These are phyloP conservation scores for Hirtodrosophila histrioides DNA, from an alignment of 2,888 invertebrate species.

Conservation along the genomic window DNA sequence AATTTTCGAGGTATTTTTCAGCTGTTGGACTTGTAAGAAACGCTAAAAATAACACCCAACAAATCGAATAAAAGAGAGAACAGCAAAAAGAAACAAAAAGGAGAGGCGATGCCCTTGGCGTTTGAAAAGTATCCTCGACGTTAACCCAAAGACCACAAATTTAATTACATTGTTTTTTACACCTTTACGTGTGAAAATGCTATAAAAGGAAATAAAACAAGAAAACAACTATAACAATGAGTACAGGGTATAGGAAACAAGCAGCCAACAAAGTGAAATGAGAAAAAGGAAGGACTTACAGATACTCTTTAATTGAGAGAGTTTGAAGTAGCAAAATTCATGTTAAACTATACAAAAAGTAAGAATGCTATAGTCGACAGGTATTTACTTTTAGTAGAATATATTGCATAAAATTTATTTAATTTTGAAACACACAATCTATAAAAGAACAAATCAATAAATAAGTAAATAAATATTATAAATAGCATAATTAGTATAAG, in stretches of 20 bases:
- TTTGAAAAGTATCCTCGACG: constrained; percentile 10
- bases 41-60: neutral
- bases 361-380: too few species aligned
- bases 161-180: constrained; percentile 72
- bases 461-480: too few species aligned
- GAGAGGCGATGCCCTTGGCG: constrained; percentile 13
- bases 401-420: too few species aligned
- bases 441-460: too few species aligned
- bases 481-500: too few species aligned
- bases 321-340: too few species aligned
- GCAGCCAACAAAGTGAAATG: constrained; percentile 9
- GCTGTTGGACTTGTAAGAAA: neutral
- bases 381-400: too few species aligned
- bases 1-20: neutral
- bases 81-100: neutral
- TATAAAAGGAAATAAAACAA: constrained; percentile 38
- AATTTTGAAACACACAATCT: too few species aligned
- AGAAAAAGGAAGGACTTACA: constrained; percentile 3
- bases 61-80: constrained; percentile 5
- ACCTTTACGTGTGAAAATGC: constrained; percentile 68
- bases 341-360: too few species aligned
- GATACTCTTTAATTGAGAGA: constrained; percentile 5
- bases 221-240: constrained; percentile 4
- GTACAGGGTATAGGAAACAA: constrained; percentile 4
- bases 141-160: constrained; percentile 31